A percentile compares a stretch with the other conserved stretches of the same genome.
phyloP scores from a whole-genome alignment of 2,797 vertebrate species.

The Meda fulgida region DNA sequence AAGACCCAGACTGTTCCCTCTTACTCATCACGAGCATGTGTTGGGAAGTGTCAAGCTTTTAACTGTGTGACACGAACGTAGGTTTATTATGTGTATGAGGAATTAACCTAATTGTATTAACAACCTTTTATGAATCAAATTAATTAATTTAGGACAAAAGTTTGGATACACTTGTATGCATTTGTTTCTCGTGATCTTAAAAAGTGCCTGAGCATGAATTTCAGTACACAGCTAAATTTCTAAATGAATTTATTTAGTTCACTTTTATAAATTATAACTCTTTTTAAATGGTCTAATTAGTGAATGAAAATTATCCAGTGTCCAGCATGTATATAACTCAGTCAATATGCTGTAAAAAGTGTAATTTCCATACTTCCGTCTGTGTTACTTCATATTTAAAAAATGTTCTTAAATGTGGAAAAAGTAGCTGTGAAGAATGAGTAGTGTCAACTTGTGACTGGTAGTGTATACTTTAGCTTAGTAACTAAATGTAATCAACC shows the following conservation, averaged over 20 bases:
- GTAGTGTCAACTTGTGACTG: neutral
- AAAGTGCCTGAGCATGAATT: neutral
- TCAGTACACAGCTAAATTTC: neutral
- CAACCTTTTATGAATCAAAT: neutral
- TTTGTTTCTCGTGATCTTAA: neutral
- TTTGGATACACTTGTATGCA: neutral
- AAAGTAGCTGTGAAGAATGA: neutral
- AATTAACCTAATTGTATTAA: neutral
- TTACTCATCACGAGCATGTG: conserved; percentile 40
- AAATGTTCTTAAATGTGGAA: neutral
- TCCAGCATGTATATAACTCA: neutral
- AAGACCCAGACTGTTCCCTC: conserved; percentile 23
- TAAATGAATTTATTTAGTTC: neutral
- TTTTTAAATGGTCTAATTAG: neutral
- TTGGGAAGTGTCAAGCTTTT: conserved; percentile 35
- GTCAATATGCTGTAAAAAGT: neutral
- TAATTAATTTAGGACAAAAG: neutral
- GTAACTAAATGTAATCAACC: neutral
- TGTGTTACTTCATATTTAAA: neutral
- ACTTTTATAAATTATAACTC: neutral
- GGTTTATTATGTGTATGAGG: neutral
- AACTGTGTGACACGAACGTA: conserved; percentile 6
- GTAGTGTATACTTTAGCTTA: neutral
- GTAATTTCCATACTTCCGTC: neutral
- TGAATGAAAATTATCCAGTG: neutral